phyloP scores from a whole-genome alignment of 2,888 invertebrate species.

The Drosophila mimetica region DNA sequence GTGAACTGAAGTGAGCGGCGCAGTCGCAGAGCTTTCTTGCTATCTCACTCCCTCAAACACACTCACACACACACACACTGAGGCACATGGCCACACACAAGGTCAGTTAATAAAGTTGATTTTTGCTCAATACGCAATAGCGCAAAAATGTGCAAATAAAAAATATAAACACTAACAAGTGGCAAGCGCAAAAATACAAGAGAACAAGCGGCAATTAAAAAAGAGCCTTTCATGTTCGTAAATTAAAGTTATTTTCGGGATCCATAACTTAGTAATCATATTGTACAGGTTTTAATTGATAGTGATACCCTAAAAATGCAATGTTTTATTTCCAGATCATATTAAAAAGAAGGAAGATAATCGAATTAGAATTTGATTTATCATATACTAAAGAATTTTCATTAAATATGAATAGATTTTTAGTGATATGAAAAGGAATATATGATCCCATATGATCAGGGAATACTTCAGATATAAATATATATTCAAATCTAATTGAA shows the following conservation, averaged over 20 bases:
- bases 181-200: slow-evolving; percentile 1
- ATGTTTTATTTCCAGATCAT: too few species aligned
- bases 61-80: slow-evolving; percentile 4
- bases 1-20: slow-evolving; percentile 35
- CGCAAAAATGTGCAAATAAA: slow-evolving; percentile 38
- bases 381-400: too few species aligned
- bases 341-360: too few species aligned
- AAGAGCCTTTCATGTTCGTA: slow-evolving; percentile 1
- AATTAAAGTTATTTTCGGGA: neutral
- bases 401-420: too few species aligned
- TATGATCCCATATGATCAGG: too few species aligned
- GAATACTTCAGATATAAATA: too few species aligned
- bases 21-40: slow-evolving; percentile 32
- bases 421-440: too few species aligned
- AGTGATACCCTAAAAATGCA: too few species aligned
- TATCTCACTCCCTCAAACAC: slow-evolving; percentile 7
- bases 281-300: too few species aligned
- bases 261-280: neutral
- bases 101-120: slow-evolving; percentile 41
- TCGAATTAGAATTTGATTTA: too few species aligned
- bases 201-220: slow-evolving; percentile 8
- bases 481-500: too few species aligned
- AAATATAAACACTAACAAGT: slow-evolving; percentile 34
- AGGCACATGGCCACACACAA: slow-evolving; percentile 28
- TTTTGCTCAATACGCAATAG: slow-evolving; percentile 44